Percentiles rank a stretch among this genome's conserved stretches.
These are phyloP conservation scores for Hipparchia semele DNA, from an alignment of 2,888 invertebrate genomes.

Conservation along the genomic window DNA sequence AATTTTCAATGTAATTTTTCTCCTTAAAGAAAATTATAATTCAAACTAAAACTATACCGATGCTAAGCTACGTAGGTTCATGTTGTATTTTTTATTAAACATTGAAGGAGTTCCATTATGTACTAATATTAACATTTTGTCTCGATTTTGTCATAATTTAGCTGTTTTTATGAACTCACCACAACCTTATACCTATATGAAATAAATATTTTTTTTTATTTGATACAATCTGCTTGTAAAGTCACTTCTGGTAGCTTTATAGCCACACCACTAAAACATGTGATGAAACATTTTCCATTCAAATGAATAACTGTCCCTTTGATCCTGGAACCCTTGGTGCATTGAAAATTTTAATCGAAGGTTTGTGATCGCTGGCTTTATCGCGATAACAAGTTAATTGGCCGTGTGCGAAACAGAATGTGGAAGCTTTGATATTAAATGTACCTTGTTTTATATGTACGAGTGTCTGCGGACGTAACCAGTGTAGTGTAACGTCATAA, in stretches of 20 bases:
- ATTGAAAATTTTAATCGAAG: slow-evolving; percentile 65
- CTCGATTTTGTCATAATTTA: no score
- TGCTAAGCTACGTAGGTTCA: no score
- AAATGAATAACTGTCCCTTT: slow-evolving; percentile 72
- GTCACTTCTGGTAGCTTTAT: slow-evolving; percentile 37
- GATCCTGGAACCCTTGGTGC: slow-evolving; percentile 64
- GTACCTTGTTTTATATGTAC: slow-evolving; percentile 17
- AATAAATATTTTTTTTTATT: no score
- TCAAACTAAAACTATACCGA: no score
- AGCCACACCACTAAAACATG: slow-evolving; percentile 27
- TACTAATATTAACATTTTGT: no score
- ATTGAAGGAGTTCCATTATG: no score
- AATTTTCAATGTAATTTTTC: no score
- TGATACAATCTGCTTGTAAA: background rate
- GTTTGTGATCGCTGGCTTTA: slow-evolving; percentile 62
- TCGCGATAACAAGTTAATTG: slow-evolving; percentile 68
- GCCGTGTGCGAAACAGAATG: slow-evolving; percentile 66
- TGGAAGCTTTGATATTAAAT: slow-evolving; percentile 56
- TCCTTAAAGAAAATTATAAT: no score
- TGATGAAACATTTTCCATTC: slow-evolving; percentile 59
- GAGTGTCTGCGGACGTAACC: background rate
- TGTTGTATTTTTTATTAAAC: no score
- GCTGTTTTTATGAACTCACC: no score
- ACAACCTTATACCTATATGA: no score
- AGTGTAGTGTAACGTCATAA: no score